phyloP scores from a whole-genome alignment of 2,113 vertebrate species.

The Lathamus discolor region DNA sequence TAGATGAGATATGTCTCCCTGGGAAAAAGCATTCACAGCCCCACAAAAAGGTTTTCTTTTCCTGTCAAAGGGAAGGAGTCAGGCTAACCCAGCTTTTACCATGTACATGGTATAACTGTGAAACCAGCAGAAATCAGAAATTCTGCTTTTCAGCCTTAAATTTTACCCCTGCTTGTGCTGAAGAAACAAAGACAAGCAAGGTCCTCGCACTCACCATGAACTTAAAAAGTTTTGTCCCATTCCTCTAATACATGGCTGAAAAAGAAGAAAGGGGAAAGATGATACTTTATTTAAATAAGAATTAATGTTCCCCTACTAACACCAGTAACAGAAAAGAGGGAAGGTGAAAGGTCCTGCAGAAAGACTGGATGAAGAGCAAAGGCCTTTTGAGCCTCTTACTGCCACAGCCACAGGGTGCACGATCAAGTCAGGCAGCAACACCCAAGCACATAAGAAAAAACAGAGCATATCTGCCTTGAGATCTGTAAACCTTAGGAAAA shows the following conservation, averaged over 20 bases:
- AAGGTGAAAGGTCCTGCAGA: not conserved
- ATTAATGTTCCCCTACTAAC: not conserved
- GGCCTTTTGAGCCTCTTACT: not conserved
- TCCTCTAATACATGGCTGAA: not conserved
- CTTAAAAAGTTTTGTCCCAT: not conserved
- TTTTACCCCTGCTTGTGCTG: not conserved
- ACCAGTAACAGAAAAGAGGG: not conserved
- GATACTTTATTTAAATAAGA: rapidly evolving
- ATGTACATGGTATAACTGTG: not conserved
- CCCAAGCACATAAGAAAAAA: not conserved
- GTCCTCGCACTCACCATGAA: rapidly evolving
- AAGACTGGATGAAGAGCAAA: not conserved
- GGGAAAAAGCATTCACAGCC: not conserved
- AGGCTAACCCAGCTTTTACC: not conserved
- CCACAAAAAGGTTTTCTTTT: not conserved
- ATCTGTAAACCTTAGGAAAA: not conserved
- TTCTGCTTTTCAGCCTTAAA: not conserved
- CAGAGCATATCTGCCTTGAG: rapidly evolving
- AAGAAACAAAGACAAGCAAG: not conserved
- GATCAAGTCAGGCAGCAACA: not conserved
- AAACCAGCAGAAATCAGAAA: not conserved
- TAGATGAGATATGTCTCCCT: not conserved
- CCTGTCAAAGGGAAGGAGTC: not conserved
- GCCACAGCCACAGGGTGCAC: not conserved
- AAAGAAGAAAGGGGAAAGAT: not conserved